phyloP scores from a whole-genome alignment of 2,888 invertebrate species.

The Lamellibrachia satsuma region DNA sequence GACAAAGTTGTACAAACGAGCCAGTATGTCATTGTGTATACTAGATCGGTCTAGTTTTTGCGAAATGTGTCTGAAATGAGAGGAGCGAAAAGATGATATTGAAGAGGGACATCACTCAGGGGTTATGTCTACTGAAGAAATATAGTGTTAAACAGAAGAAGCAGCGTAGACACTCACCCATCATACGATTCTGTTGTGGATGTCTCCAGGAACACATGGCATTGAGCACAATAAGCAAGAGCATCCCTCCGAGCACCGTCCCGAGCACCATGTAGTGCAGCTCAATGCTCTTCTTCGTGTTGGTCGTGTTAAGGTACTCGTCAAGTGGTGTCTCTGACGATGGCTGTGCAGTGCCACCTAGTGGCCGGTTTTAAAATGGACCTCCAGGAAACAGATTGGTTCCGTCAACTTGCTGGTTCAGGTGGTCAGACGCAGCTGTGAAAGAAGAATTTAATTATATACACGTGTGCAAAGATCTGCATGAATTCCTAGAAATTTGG shows the following conservation, averaged over 20 bases:
- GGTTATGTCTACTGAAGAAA: too few relatives aligned
- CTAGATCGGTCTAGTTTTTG: too few relatives aligned
- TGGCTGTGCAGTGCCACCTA: neutral
- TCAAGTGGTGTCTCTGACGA: slow-evolving; percentile 20
- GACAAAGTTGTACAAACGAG: too few relatives aligned
- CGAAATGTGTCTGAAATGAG: too few relatives aligned
- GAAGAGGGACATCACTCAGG: too few relatives aligned
- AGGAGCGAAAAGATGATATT: too few relatives aligned
- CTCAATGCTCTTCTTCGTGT: slow-evolving; percentile 60
- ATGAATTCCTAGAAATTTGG: too few relatives aligned
- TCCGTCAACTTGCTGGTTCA: neutral
- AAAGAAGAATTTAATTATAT: neutral
- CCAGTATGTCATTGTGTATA: too few relatives aligned
- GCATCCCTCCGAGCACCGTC: slow-evolving; percentile 59
- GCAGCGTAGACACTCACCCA: slow-evolving; percentile 31
- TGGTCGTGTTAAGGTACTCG: slow-evolving; percentile 46
- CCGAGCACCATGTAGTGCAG: slow-evolving; percentile 63
- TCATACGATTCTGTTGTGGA: slow-evolving; percentile 56
- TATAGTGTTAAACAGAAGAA: too few relatives aligned
- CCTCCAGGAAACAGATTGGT: neutral
- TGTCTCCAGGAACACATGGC: slow-evolving; percentile 63
- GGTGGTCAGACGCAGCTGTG: neutral
- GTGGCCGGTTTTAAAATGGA: neutral
- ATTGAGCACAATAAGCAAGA: slow-evolving; percentile 59
- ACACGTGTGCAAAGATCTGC: too few relatives aligned